These are phyloP conservation scores for Conistra vaccinii DNA, from an alignment of 2,888 invertebrate species.

Conservation along the genomic window DNA sequence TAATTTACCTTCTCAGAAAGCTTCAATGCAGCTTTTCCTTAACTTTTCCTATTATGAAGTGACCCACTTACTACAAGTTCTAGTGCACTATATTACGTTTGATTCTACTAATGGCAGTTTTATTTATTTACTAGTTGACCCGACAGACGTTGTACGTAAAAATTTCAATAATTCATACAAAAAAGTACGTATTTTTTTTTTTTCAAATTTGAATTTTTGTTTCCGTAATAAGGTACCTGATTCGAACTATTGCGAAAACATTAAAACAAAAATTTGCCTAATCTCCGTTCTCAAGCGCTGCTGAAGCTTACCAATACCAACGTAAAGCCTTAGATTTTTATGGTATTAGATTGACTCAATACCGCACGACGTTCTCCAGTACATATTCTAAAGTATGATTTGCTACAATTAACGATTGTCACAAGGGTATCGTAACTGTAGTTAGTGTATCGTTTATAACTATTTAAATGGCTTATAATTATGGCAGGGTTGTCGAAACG, in stretches of 20 bases:
- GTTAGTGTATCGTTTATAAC: slow-evolving; percentile 60
- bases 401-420: slow-evolving; percentile 63
- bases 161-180: too few species aligned
- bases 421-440: slow-evolving; percentile 61
- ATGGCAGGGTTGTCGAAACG: slow-evolving; percentile 52
- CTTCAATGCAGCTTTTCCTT: neutral
- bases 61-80: too few species aligned
- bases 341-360: too few species aligned
- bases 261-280: too few species aligned
- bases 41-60: neutral
- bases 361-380: slow-evolving; percentile 26
- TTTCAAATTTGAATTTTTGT: too few species aligned
- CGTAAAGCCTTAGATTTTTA: too few species aligned
- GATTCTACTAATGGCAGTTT: neutral
- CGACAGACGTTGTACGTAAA: too few species aligned
- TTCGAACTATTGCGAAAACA: too few species aligned
- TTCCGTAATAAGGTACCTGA: too few species aligned
- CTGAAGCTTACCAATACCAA: too few species aligned
- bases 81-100: neutral
- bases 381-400: slow-evolving; percentile 48
- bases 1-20: neutral
- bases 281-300: too few species aligned
- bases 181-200: too few species aligned
- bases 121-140: slow-evolving; percentile 28
- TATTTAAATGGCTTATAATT: slow-evolving; percentile 60